Percentiles rank a stretch among this genome's conserved stretches.
phyloP scores from a whole-genome alignment of 2,113 vertebrate species.

The Lophochroa leadbeateri region DNA sequence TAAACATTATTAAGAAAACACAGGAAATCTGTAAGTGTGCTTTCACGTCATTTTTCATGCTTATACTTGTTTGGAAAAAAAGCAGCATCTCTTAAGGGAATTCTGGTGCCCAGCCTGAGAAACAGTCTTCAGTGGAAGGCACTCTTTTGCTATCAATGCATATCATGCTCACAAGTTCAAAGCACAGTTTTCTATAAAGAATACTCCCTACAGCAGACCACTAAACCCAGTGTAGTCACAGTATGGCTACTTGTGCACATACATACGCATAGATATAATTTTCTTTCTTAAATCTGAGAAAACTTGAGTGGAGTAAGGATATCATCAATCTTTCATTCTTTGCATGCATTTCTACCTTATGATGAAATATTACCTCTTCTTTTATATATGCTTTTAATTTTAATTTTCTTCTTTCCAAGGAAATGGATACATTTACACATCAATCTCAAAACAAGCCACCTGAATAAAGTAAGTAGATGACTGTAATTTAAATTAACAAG shows the following conservation, averaged over 20 bases:
- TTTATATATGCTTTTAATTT: background rate
- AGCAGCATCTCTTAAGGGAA: background rate
- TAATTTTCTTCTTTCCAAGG: background rate
- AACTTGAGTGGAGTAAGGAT: background rate
- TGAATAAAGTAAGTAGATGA: background rate
- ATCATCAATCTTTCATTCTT: background rate
- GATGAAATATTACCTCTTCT: background rate
- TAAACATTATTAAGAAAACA: background rate
- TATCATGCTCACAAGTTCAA: background rate
- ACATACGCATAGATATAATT: background rate
- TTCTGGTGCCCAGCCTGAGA: background rate
- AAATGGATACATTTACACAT: background rate
- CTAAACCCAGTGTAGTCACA: background rate
- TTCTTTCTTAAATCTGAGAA: background rate
- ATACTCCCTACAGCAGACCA: background rate
- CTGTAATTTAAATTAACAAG: background rate
- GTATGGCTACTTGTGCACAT: background rate
- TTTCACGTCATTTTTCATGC: background rate
- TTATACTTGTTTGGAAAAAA: background rate
- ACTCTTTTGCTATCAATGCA: background rate
- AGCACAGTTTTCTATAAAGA: background rate
- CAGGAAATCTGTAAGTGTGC: background rate
- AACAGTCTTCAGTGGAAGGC: fast-evolving
- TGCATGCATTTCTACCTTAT: background rate
- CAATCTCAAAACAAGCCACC: background rate